These are phyloP conservation scores for Dryas iulia DNA, from an alignment of 1,140 invertebrate species.

Conservation along the genomic window DNA sequence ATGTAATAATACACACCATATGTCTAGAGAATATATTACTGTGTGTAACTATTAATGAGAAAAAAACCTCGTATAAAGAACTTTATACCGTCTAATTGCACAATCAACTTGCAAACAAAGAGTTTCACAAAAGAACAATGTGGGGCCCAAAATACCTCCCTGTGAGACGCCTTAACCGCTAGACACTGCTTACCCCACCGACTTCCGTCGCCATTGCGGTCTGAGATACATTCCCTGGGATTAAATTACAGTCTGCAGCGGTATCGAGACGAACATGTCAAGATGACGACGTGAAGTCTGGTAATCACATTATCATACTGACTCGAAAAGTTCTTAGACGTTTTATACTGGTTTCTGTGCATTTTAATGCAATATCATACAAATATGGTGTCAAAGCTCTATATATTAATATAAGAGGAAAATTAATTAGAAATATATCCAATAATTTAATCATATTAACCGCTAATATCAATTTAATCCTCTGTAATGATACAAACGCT, in stretches of 20 bases:
- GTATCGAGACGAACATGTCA: slow-evolving; percentile 41
- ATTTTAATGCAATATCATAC: background rate
- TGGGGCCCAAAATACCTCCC: slow-evolving; percentile 48
- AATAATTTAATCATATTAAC: background rate
- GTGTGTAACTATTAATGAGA: background rate
- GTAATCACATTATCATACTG: slow-evolving; percentile 43
- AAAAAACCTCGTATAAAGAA: background rate
- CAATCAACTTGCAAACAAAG: slow-evolving; percentile 31
- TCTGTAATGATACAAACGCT: background rate
- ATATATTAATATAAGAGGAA: background rate
- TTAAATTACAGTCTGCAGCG: slow-evolving; percentile 62
- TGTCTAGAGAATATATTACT: background rate
- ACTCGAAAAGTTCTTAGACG: slow-evolving; percentile 15
- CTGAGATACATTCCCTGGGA: slow-evolving; percentile 54
- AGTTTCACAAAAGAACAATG: slow-evolving; percentile 41
- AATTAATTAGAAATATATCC: background rate
- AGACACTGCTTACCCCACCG: slow-evolving; percentile 42
- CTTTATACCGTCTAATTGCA: slow-evolving; percentile 18
- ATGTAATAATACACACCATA: background rate
- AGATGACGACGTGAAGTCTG: slow-evolving; percentile 38
- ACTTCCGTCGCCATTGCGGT: slow-evolving; percentile 62
- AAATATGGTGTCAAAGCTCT: background rate
- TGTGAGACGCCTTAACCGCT: slow-evolving; percentile 53
- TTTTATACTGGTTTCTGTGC: background rate
- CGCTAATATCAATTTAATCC: background rate